phyloP scores from a whole-genome alignment of 64 coral and sea anemone genomes.

The Platygyra sinensis region DNA sequence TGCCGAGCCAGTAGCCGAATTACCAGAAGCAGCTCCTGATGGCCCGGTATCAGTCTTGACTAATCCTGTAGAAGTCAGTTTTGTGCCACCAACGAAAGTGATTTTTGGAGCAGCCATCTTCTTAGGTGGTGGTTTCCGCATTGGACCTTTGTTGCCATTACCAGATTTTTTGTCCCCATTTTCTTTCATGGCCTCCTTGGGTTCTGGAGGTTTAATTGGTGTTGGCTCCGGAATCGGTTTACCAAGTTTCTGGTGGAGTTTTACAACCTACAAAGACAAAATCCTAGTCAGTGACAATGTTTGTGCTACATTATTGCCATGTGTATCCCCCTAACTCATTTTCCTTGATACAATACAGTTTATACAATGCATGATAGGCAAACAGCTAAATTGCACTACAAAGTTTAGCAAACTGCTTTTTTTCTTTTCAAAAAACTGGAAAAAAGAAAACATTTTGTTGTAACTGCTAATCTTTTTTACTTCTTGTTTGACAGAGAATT shows the following conservation, averaged over 20 bases:
- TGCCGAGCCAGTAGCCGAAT: constrained; percentile 8
- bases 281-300: not conserved
- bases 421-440: not conserved
- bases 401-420: too few relatives aligned
- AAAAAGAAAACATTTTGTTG: too few relatives aligned
- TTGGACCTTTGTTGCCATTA: constrained; percentile 57
- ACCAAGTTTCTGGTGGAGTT: constrained; percentile 92
- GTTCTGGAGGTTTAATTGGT: constrained; percentile 70
- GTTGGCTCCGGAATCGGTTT: constrained; percentile 93
- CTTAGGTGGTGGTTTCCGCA: constrained; percentile 45
- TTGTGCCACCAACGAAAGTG: constrained; percentile 91
- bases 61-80: constrained; percentile 79
- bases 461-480: too few relatives aligned
- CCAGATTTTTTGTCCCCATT: constrained; percentile 58
- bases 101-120: constrained; percentile 88
- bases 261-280: constrained; percentile 65
- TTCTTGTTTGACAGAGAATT: not conserved
- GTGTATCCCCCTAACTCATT: not conserved
- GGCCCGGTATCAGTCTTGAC: constrained; percentile 51
- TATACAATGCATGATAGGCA: too few relatives aligned
- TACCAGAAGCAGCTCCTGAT: not conserved
- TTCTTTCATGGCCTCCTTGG: constrained; percentile 74
- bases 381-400: too few relatives aligned
- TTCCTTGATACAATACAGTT: too few relatives aligned
- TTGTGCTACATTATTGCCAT: too few relatives aligned